phyloP scores from a whole-genome alignment of 53 echinoderm and acorn worm genomes.

The Hippasteria phrygiana region DNA sequence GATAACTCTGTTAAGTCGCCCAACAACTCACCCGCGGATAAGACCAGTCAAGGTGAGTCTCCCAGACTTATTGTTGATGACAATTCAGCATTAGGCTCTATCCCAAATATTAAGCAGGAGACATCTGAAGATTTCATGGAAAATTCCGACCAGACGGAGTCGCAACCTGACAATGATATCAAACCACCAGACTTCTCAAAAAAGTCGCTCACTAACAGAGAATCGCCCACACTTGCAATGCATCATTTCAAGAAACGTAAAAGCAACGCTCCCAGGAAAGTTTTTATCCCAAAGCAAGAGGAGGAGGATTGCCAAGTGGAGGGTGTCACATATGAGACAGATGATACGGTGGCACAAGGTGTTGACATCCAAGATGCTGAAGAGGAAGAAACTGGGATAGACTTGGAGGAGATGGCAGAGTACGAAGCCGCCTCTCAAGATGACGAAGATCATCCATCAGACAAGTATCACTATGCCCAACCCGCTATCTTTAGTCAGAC shows the following conservation, averaged over 20 bases:
- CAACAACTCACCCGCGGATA: slow-evolving; percentile 1
- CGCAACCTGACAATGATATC: slow-evolving; percentile 11
- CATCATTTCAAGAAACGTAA: slow-evolving; percentile 63
- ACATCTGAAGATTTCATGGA: background rate
- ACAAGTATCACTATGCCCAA: slow-evolving; percentile 21
- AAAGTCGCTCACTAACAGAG: slow-evolving; percentile 7
- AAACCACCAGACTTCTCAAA: slow-evolving; percentile 19
- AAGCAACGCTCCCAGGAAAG: slow-evolving; percentile 47
- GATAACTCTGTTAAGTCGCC: background rate
- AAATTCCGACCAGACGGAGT: background rate
- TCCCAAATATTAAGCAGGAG: slow-evolving; percentile 7
- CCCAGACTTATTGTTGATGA: background rate
- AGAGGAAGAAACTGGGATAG: slow-evolving; percentile 49
- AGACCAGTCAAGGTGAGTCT: background rate
- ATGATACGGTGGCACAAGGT: slow-evolving; percentile 6
- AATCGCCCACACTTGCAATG: slow-evolving; percentile 25
- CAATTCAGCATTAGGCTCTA: background rate
- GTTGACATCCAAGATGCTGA: slow-evolving; percentile 37
- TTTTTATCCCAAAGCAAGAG: slow-evolving; percentile 44
- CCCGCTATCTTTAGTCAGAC: slow-evolving; percentile 11
- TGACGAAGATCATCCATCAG: background rate
- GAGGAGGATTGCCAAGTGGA: slow-evolving; percentile 55
- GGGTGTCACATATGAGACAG: slow-evolving; percentile 24
- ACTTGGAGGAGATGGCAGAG: slow-evolving; percentile 46
- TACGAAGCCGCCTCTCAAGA: slow-evolving; percentile 19